phyloP scores from a whole-genome alignment of 2,797 vertebrate genomes.

The Rhincodon typus region DNA sequence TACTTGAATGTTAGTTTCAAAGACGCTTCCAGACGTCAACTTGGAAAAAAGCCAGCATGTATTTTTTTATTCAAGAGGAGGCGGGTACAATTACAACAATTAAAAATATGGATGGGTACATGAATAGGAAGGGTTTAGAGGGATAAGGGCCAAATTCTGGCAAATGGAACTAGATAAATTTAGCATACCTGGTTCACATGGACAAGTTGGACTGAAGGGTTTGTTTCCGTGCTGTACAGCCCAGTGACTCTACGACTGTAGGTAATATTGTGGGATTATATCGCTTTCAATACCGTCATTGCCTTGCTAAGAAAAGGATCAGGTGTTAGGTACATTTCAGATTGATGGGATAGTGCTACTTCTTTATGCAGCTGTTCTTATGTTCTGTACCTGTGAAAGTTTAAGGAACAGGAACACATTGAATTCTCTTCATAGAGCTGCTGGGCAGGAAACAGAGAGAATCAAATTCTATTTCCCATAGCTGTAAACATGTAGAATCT shows the following conservation, averaged over 20 bases:
- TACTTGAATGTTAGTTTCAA: not conserved
- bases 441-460: conserved; percentile 18
- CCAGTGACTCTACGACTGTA: too few species aligned
- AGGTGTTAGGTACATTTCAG: not conserved
- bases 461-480: not conserved
- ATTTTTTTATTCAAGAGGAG: not conserved
- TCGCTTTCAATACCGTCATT: not conserved
- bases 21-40: not conserved
- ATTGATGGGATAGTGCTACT: not conserved
- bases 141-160: too few species aligned
- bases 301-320: not conserved
- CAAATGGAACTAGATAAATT: too few species aligned
- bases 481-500: not conserved
- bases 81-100: too few species aligned
- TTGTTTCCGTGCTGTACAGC: too few species aligned
- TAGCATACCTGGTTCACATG: too few species aligned
- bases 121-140: too few species aligned
- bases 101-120: too few species aligned
- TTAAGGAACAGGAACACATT: not conserved
- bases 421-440: not conserved
- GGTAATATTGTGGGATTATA: not conserved
- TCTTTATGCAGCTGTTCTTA: conserved; percentile 23
- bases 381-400: not conserved
- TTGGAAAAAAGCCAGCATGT: too few species aligned
- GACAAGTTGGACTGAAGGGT: too few species aligned